Conservation (phyloP, 2,113 vertebrate species). For the Eptesicus fuscus region DNA sequence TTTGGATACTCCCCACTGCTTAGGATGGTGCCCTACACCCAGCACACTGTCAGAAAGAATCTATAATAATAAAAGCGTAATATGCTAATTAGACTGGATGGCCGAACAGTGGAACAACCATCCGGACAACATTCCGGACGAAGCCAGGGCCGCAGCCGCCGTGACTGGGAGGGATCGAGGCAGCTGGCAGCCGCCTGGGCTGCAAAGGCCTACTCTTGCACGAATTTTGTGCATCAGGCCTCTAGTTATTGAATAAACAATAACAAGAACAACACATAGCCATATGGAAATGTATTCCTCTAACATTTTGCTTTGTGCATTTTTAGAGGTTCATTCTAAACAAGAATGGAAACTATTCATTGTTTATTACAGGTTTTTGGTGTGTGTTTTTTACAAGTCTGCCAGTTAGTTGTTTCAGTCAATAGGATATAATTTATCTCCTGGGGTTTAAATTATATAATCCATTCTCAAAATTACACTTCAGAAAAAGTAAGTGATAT, state of each 20-base stretch:
- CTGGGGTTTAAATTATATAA: background rate
- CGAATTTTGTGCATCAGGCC: no score
- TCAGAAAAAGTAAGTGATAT: constrained; percentile 41
- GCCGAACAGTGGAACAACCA: no score
- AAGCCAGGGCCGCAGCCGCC: no score
- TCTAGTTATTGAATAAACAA: background rate
- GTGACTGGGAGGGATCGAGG: no score
- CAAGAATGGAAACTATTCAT: background rate
- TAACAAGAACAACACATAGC: background rate
- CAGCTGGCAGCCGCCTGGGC: no score
- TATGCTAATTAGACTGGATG: no score
- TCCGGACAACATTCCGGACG: no score
- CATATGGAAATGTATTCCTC: background rate
- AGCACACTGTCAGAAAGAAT: background rate
- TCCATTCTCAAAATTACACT: constrained; percentile 32
- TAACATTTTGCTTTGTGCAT: background rate
- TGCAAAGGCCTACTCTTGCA: no score
- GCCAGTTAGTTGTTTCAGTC: background rate
- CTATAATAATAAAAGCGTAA: no score
- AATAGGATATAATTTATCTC: background rate
- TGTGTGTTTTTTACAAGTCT: background rate
- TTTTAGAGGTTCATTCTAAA: constrained; percentile 25
- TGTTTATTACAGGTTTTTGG: background rate
- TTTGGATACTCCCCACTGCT: background rate
- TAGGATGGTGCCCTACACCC: background rate